Percentiles rank a stretch among this genome's conserved stretches.
Conservation (phyloP, 2,888 invertebrate genomes). For the Bursaphelenchus okinawaensis region DNA sequence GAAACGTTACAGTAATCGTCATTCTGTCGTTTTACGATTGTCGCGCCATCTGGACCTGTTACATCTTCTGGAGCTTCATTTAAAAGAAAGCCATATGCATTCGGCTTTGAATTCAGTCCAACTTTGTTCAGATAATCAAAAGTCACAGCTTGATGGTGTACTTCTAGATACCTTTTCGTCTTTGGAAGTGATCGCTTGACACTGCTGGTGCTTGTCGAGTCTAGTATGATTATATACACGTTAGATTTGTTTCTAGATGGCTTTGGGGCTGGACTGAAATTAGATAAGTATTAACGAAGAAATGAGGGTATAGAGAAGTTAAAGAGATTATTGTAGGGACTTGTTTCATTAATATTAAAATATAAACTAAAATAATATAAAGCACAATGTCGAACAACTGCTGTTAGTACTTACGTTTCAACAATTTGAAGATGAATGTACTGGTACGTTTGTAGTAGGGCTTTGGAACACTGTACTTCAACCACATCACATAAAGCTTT, state of each 20-base stretch:
- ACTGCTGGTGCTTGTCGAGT: conserved; percentile 13
- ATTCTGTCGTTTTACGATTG: not conserved
- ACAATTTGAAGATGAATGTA: not conserved
- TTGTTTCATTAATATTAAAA: too few species aligned
- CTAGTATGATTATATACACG: conserved; percentile 18
- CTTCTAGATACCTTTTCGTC: conserved; percentile 10
- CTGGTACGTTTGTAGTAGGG: not conserved
- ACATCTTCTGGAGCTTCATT: not conserved
- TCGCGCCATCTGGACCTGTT: not conserved
- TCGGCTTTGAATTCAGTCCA: conserved; percentile 39
- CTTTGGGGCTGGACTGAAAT: too few species aligned
- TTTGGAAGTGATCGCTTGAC: conserved; percentile 18
- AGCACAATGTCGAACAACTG: too few species aligned
- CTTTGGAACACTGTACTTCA: not conserved
- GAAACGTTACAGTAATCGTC: conserved; percentile 11
- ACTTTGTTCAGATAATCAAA: conserved; percentile 44
- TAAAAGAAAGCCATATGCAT: conserved; percentile 33
- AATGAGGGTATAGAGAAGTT: too few species aligned
- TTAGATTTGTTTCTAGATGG: not conserved
- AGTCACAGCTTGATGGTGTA: conserved; percentile 28
- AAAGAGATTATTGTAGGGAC: too few species aligned
- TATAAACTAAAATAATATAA: too few species aligned
- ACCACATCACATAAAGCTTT: not conserved
- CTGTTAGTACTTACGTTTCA: not conserved
- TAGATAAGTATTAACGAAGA: too few species aligned